A percentile compares a stretch with the other conserved stretches of the same genome.
phyloP scores from a whole-genome alignment of 2,797 vertebrate species.

The Lophotriccus pileatus region DNA sequence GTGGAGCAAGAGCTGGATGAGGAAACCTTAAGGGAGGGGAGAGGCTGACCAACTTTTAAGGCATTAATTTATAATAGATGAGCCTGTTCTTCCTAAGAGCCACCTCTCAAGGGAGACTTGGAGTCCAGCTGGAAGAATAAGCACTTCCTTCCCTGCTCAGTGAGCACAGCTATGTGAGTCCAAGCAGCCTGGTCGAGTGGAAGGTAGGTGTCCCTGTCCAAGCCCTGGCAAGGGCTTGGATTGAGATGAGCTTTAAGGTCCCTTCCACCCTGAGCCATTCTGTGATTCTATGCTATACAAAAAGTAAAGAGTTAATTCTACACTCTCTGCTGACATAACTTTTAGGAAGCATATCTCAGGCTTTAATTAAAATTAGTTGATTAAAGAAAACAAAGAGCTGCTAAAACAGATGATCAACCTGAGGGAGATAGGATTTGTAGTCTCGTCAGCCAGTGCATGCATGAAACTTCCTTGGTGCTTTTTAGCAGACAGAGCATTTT shows the following conservation, averaged over 20 bases:
- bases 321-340: not conserved
- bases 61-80: constrained; percentile 11
- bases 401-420: not conserved
- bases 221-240: not conserved
- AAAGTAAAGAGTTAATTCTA: not conserved
- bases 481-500: not conserved
- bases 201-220: not conserved
- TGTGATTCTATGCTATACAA: not conserved
- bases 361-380: not conserved
- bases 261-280: not conserved
- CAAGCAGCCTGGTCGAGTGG: not conserved
- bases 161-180: not conserved
- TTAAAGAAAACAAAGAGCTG: not conserved
- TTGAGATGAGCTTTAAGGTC: not conserved
- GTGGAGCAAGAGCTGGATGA: not conserved
- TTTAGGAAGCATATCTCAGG: not conserved
- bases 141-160: not conserved
- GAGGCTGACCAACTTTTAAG: not conserved
- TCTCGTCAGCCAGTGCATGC: not conserved
- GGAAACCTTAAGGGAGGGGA: not conserved
- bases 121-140: constrained; percentile 46
- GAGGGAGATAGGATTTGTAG: not conserved
- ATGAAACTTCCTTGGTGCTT: not conserved
- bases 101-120: not conserved
- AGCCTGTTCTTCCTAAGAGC: not conserved